Percentiles rank a stretch among this genome's conserved stretches.
phyloP scores from a whole-genome alignment of 2,888 invertebrate species.

The Hirtodrosophila duncani region DNA sequence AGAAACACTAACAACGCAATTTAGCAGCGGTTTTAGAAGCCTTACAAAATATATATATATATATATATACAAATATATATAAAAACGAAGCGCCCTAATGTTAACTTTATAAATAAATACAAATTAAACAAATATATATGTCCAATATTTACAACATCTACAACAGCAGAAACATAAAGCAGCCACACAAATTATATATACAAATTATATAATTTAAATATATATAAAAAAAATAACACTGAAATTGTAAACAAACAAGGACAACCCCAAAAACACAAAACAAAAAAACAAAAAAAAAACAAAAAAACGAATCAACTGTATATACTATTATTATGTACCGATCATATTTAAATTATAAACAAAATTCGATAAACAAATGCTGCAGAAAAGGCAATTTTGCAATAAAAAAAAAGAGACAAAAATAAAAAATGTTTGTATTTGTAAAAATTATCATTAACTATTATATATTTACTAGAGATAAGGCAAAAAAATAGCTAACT shows the following conservation, averaged over 20 bases:
- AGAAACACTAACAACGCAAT: conserved; percentile 40
- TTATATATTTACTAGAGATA: no score
- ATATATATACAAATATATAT: conserved; percentile 3
- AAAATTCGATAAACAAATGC: conserved; percentile 31
- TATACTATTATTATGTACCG: conserved; percentile 8
- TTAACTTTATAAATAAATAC: conserved; percentile 16
- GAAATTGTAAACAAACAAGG: conserved; percentile 19
- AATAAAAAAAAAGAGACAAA: no score
- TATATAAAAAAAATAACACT: conserved; percentile 6
- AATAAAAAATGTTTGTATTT: conserved; percentile 2
- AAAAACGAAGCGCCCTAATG: conserved; percentile 2
- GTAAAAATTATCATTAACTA: conserved; percentile 1
- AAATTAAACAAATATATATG: conserved; percentile 22
- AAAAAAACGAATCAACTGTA: conserved; percentile 3
- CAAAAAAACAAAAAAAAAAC: conserved; percentile 37
- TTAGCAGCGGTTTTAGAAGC: conserved; percentile 66
- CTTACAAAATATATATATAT: conserved; percentile 40
- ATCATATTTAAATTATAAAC: conserved; percentile 40
- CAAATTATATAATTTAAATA: conserved; percentile 25
- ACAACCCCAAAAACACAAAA: conserved; percentile 36
- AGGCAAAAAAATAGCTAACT: no score
- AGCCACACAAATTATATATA: conserved; percentile 34
- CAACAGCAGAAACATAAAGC: conserved; percentile 31
- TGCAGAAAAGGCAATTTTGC: no score
- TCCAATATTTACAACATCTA: conserved; percentile 9